Evolutionary conservation across 2,888 invertebrate species (phyloP), one percentile per base, ranked within the genome.

Genomic region (Ferdinandea cuprea): DNA sequence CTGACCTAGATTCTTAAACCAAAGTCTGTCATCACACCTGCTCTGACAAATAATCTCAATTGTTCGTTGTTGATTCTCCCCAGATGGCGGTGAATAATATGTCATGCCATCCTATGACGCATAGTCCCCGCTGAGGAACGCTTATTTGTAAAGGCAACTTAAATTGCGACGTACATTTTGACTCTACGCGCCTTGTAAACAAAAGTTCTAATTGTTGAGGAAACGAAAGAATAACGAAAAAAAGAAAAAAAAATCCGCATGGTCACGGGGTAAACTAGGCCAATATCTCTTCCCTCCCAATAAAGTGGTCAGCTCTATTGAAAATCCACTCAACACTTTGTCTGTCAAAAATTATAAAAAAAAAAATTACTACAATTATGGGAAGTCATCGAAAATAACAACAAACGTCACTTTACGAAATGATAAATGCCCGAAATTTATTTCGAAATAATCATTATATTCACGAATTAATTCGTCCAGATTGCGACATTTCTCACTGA

Each of bases 391-490:
- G 48, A 42, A 76, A 80, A 76, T 61, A 28, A 72, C 48, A 65
- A 54, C 65, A 71, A 66, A 69, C 73, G 78, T 78, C 83, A 73
- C 63, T 50, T 52, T 3, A 19, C 17, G 42, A 73, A 19, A 73
- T 73, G 83, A 83, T 63, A 83, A 78, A 83, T 83, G 61, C 19
- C n/a, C 13, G 17, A 77, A 65, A 76, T 77, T 77, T 52, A 78
- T 83, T 83, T 83, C 83, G 73, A 83, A 83, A 83, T 63, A 66
- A 71, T 74, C 58, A 69, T 71, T 58, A 65, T 42, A 77, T 83
- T 68, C 68, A 73, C 61, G 44, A 83, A 68, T 73, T 78, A 63
- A 83, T 83, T 66, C 78, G 72, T 78, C 61, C 63, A 78, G 68
- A 32, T 83, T 83, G 72, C 83, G 61, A 72, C 83, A 83, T 63